These are phyloP conservation scores for Nomada goodeniana DNA, from an alignment of 2,888 invertebrate species.

Conservation along the genomic window DNA sequence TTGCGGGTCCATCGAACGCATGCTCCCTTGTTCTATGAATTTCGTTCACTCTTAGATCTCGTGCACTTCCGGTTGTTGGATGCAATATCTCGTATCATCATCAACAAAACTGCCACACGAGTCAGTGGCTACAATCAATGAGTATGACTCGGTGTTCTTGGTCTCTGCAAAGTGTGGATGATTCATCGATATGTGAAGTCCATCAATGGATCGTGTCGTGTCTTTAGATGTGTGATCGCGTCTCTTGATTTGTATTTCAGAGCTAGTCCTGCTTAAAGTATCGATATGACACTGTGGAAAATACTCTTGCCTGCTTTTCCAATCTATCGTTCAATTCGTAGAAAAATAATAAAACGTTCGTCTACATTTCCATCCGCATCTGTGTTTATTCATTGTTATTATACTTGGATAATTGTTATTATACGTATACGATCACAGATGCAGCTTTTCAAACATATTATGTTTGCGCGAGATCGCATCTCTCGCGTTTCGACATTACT, in stretches of 20 bases:
- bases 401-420: no score
- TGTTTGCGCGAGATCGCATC: no score
- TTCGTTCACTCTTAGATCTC: not conserved
- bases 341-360: not conserved
- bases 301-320: not conserved
- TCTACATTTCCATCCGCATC: no score
- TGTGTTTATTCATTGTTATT: not conserved
- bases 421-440: no score
- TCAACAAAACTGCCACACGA: slow-evolving; percentile 4
- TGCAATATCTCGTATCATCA: slow-evolving; percentile 26
- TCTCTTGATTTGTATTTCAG: not conserved
- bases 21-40: not conserved
- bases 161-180: slow-evolving; percentile 40
- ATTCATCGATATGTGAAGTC: slow-evolving; percentile 54
- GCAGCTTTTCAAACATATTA: no score
- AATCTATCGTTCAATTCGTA: not conserved
- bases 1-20: no score
- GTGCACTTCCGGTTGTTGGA: not conserved
- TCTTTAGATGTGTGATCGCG: no score
- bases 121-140: not conserved
- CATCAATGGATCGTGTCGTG: not conserved
- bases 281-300: no score
- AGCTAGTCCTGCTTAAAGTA: no score
- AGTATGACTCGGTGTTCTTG: slow-evolving; percentile 12
- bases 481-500: not conserved